Evolutionary conservation across 2,113 vertebrate species (phyloP).

Genomic region (Deroptyus accipitrinus): DNA sequence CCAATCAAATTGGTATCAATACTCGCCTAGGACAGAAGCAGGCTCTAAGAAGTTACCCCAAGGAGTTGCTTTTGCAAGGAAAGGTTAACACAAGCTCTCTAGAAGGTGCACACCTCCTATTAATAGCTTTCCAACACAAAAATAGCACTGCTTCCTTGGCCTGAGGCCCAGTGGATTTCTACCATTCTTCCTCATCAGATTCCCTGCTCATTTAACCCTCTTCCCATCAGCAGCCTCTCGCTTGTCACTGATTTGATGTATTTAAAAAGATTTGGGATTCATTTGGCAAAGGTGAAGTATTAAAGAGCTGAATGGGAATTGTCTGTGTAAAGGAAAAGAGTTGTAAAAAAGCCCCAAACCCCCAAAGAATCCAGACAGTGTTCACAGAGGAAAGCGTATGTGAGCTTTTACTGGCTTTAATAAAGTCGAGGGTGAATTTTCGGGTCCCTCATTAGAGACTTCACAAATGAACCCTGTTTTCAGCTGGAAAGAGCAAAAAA

Average conservation of each 20-base stretch:
- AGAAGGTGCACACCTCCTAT: constrained; percentile 35
- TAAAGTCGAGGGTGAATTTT: background rate
- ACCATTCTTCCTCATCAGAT: background rate
- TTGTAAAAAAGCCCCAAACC: background rate
- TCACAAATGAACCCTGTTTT: background rate
- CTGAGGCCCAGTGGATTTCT: constrained; percentile 37
- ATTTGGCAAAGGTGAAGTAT: background rate
- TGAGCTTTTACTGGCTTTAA: background rate
- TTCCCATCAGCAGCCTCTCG: background rate
- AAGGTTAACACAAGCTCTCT: constrained; percentile 40
- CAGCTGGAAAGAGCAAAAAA: background rate
- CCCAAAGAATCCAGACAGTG: background rate
- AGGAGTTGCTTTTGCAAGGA: constrained; percentile 1
- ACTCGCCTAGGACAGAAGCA: background rate
- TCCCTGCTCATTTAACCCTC: constrained; percentile 3
- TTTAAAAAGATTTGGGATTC: background rate
- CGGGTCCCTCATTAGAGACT: background rate
- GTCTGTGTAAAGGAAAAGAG: background rate
- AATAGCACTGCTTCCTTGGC: constrained; percentile 48
- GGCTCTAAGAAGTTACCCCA: background rate
- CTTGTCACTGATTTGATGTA: background rate
- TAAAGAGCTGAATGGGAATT: background rate
- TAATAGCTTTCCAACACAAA: constrained; percentile 48
- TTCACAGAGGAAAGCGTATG: background rate
- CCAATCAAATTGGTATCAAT: background rate